Evolutionary conservation across 2,888 invertebrate genomes (phyloP), one percentile per base, ranked within the genome.

Genomic region (Tetranychus piercei): DNA sequence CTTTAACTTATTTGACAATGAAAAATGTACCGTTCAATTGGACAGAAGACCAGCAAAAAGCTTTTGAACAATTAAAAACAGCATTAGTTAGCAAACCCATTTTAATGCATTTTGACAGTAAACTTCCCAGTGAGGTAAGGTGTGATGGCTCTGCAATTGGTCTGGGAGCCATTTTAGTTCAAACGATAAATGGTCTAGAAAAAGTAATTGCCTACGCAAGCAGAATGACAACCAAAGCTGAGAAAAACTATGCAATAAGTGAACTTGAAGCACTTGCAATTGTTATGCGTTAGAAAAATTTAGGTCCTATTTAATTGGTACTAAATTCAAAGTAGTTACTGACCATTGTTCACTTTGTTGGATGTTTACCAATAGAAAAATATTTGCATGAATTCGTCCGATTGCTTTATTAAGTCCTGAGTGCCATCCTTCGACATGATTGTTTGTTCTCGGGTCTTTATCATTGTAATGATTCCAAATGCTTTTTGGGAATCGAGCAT

Each of bases 21-120:
- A 74, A 74, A 23, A 64, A 66, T 18, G 70, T 34, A 15, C 65
- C 45, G 11, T 80, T 78, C 55, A 20, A 44, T 11, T 79, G 79
- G 79, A 45, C 9, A 1, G 45, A 72, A 43, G 75, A 76, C 11
- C 76, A 77, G 23, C 43, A 77, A 22, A 11, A 73, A 18, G 78
- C 79, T 4, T 76, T 78, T n/a, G 44, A 74, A 22, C 64, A 64
- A 7, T 34, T 75, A 4, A 74, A 75, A 45, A 7, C 20, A 4
- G 43, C 8, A 23, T 65, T 75, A 11, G 22, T n/a, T 15, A 11
- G 9, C 5, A 8, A 11, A 9, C 64, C 73, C 6, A 18, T 64
- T 8, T 20, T 55, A 6, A 6, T 7, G 7, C n/a, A 34, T 8
- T 73, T 73, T 73, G 66, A 73, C 23, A n/a, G 11, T 11, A 66